A percentile compares a stretch with the other conserved stretches of the same genome.
These are phyloP conservation scores for Spatula clypeata DNA, from an alignment of 2,797 vertebrate genomes.

Conservation along the genomic window DNA sequence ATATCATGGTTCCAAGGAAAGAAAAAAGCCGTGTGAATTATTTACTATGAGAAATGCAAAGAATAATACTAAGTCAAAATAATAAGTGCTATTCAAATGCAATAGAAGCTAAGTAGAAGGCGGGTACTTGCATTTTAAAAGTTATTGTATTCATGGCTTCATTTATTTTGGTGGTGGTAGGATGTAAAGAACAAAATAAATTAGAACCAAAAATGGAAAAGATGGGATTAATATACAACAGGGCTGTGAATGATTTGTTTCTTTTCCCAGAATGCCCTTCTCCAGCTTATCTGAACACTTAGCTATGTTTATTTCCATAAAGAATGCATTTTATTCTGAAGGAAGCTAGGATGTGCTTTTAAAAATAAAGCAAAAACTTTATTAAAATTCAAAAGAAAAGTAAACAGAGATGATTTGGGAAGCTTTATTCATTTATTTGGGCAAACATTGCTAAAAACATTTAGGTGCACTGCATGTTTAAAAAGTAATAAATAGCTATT, in stretches of 20 bases:
- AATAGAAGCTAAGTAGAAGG: constrained; percentile 44
- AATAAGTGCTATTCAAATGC: constrained; percentile 55
- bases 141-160: constrained; percentile 52
- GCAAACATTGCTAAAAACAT: constrained; percentile 84
- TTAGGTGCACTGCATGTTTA: constrained; percentile 81
- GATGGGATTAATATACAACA: constrained; percentile 69
- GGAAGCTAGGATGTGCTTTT: constrained; percentile 43
- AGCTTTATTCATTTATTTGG: constrained; percentile 84
- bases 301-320: constrained; percentile 73
- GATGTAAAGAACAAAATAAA: constrained; percentile 74
- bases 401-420: constrained; percentile 77
- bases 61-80: constrained; percentile 46
- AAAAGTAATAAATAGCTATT: constrained; percentile 92
- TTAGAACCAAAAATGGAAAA: constrained; percentile 71
- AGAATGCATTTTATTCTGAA: constrained; percentile 48
- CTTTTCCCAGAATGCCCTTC: constrained; percentile 65
- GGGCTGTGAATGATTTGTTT: constrained; percentile 62
- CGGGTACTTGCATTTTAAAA: constrained; percentile 24
- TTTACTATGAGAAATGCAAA: constrained; percentile 53
- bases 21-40: constrained; percentile 34
- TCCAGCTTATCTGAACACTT: constrained; percentile 60
- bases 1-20: constrained; percentile 35
- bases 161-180: constrained; percentile 50
- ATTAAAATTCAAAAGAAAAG: constrained; percentile 84
- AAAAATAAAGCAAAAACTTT: constrained; percentile 78